Conservation (phyloP, 2,797 vertebrate species). For the Orestias chungarensis region DNA sequence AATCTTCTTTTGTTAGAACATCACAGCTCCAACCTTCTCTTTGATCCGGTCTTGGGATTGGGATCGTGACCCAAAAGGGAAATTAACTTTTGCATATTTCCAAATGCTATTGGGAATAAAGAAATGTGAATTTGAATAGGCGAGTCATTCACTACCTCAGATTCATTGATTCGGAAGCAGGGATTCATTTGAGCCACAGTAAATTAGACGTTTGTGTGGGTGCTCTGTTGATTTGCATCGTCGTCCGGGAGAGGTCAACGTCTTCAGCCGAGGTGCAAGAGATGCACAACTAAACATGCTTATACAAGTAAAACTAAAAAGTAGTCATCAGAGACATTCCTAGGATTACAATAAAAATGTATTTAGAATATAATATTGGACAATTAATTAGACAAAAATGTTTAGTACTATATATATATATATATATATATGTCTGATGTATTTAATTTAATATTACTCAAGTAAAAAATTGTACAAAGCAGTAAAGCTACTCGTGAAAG, state of each 20-base stretch:
- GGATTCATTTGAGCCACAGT: neutral
- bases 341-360: too few species aligned
- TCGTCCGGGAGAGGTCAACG: neutral
- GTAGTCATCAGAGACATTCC: too few species aligned
- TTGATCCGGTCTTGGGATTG: neutral
- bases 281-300: too few species aligned
- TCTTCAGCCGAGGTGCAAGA: too few species aligned
- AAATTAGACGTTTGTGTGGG: neutral
- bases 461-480: too few species aligned
- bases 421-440: too few species aligned
- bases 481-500: too few species aligned
- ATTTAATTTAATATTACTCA: too few species aligned
- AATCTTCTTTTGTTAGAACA: neutral
- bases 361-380: too few species aligned
- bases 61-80: neutral
- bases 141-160: neutral
- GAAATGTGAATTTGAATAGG: slow-evolving; percentile 1
- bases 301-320: too few species aligned
- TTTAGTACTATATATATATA: too few species aligned
- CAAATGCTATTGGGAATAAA: neutral
- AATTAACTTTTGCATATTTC: neutral
- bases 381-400: too few species aligned
- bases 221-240: neutral
- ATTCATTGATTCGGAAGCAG: neutral
- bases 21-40: neutral